phyloP scores from a whole-genome alignment of 2,797 vertebrate genomes.

The Takifugu ocellatus region DNA sequence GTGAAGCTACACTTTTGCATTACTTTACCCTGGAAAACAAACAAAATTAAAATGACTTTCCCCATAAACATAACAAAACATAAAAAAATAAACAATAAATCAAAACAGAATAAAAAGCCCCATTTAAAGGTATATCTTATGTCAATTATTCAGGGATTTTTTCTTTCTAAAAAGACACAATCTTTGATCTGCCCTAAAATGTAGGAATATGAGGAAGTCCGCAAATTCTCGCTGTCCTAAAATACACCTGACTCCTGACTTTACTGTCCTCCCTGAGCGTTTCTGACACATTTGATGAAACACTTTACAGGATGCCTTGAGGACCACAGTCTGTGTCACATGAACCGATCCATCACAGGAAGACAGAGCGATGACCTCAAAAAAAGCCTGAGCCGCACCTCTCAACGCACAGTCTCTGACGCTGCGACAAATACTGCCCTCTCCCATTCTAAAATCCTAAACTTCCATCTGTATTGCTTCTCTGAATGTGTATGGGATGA shows the following conservation, averaged over 20 bases:
- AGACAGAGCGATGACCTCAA: constrained; percentile 47
- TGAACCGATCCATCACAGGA: constrained; percentile 7
- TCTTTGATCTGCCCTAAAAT: not conserved
- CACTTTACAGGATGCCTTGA: constrained; percentile 22
- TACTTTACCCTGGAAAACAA: no score
- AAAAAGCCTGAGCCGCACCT: constrained; percentile 4
- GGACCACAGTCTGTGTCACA: constrained; percentile 17
- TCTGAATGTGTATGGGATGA: no score
- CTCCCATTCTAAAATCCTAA: no score
- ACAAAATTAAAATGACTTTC: no score
- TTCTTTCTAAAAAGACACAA: not conserved
- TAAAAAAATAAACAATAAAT: no score
- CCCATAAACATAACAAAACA: no score
- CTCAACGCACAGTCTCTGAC: constrained; percentile 31
- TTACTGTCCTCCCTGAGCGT: constrained; percentile 10
- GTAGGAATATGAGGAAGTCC: constrained; percentile 1
- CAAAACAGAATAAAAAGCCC: no score
- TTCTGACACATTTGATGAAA: constrained; percentile 44
- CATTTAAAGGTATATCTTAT: no score
- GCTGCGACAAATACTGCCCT: constrained; percentile 5
- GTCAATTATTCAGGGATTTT: no score
- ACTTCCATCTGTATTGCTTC: no score
- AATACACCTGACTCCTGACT: constrained; percentile 9
- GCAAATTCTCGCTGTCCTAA: not conserved
- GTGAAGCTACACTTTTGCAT: no score